These are phyloP conservation scores for Clarias macrocephalus DNA, from an alignment of 2,113 vertebrate genomes.

Conservation along the genomic window DNA sequence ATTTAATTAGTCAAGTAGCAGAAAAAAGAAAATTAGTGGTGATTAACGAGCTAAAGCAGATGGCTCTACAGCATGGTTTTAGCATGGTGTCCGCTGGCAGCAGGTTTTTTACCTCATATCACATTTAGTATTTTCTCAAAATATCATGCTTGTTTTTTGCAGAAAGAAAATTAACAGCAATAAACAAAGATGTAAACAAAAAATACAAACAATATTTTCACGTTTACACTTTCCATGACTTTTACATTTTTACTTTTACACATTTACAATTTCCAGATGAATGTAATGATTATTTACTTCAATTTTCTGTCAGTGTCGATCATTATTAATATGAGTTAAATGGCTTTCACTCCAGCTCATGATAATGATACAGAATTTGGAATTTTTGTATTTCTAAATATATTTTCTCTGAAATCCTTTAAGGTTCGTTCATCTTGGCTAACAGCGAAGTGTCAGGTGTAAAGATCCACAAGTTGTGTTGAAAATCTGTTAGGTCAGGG, in stretches of 20 bases:
- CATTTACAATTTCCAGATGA: neutral
- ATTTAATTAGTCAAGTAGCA: conserved; percentile 28
- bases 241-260: neutral
- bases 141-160: no score
- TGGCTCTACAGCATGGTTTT: conserved; percentile 21
- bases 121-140: neutral
- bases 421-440: neutral
- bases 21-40: conserved; percentile 26
- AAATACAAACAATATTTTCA: neutral
- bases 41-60: conserved; percentile 23
- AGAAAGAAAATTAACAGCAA: no score
- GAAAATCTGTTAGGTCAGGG: neutral
- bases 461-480: neutral
- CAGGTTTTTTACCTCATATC: neutral
- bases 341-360: neutral
- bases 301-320: neutral
- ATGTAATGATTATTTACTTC: neutral
- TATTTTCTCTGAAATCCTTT: neutral
- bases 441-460: neutral
- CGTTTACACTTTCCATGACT: neutral
- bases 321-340: neutral
- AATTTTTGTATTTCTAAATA: neutral
- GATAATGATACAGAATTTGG: neutral
- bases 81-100: neutral
- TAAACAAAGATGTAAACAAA: neutral